Percentiles rank a stretch among this genome's conserved stretches.
Conservation (phyloP, 2,797 vertebrate genomes). For the Xiphorhynchus erythropygius region DNA sequence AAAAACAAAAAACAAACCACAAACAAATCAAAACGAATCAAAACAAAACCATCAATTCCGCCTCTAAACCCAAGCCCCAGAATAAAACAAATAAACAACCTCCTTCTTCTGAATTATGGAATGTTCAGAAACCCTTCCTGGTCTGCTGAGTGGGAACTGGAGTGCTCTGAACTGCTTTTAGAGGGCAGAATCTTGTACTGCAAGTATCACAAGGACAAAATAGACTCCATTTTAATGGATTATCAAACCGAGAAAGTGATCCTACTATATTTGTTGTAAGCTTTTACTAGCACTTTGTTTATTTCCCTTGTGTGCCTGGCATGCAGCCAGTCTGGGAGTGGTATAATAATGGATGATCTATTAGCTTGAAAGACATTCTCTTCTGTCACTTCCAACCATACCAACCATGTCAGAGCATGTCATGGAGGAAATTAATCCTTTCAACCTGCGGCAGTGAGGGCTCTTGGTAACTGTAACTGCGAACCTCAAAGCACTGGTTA, state of each 20-base stretch:
- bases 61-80: background rate
- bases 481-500: conserved; percentile 8
- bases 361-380: background rate
- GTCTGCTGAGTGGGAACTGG: background rate
- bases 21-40: background rate
- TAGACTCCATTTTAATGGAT: background rate
- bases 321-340: background rate
- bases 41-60: background rate
- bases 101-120: background rate
- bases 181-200: background rate
- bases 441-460: background rate
- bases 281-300: background rate
- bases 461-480: background rate
- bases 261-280: background rate
- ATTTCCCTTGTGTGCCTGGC: background rate
- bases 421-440: background rate
- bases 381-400: background rate
- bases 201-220: rapidly evolving
- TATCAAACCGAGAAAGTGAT: background rate
- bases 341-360: background rate
- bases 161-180: background rate
- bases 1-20: background rate
- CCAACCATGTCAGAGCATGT: background rate
- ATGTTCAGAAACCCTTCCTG: background rate
- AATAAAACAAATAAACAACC: background rate